A percentile compares a stretch with the other conserved stretches of the same genome.
These are phyloP conservation scores for Limonius californicus DNA, from an alignment of 1,140 invertebrate genomes.

Conservation along the genomic window DNA sequence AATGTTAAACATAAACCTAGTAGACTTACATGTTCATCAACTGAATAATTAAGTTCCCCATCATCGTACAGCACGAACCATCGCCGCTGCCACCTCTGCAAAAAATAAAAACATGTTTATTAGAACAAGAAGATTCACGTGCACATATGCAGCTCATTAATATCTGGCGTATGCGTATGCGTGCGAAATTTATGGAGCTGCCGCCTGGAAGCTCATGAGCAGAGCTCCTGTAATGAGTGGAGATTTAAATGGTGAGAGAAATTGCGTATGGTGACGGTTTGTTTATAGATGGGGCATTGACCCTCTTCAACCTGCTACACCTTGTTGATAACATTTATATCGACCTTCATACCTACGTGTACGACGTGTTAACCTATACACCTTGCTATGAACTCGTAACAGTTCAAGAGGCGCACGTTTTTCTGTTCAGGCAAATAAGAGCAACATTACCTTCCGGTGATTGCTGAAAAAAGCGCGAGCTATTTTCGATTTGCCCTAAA, in stretches of 20 bases:
- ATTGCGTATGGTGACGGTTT: not conserved
- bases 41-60: conserved; percentile 91
- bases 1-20: too few relatives aligned
- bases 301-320: conserved; percentile 3
- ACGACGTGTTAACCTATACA: too few relatives aligned
- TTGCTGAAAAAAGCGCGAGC: too few relatives aligned
- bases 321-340: conserved; percentile 6
- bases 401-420: too few relatives aligned
- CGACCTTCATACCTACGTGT: not conserved
- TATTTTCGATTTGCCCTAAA: too few relatives aligned
- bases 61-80: conserved; percentile 98
- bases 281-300: conserved; percentile 9
- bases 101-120: conserved; percentile 42
- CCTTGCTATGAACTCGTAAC: too few relatives aligned
- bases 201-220: not conserved
- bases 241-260: not conserved
- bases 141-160: conserved; percentile 6
- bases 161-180: not conserved
- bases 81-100: conserved; percentile 93
- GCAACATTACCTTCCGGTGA: too few relatives aligned
- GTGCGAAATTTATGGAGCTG: not conserved
- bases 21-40: conserved; percentile 92
- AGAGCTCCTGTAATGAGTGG: not conserved
- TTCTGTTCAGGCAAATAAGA: too few relatives aligned
- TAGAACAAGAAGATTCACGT: not conserved